phyloP scores from a whole-genome alignment of 2,888 invertebrate genomes.

The Saturnia japonica region DNA sequence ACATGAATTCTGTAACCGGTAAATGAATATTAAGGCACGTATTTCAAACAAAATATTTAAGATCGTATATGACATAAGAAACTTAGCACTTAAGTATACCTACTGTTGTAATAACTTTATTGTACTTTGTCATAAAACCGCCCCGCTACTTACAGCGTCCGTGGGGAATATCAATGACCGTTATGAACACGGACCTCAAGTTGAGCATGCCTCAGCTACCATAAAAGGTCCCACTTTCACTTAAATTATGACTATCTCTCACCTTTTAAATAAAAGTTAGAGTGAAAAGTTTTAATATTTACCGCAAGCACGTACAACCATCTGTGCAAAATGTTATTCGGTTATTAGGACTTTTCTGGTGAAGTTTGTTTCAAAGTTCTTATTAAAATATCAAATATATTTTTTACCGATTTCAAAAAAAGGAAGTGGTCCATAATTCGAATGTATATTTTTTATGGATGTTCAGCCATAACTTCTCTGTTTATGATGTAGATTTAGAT shows the following conservation, averaged over 20 bases:
- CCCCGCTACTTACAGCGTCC: slow-evolving; percentile 17
- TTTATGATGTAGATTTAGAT: too few relatives aligned
- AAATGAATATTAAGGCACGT: slow-evolving; percentile 26
- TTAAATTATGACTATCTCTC: slow-evolving; percentile 49
- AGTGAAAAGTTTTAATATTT: slow-evolving; percentile 29
- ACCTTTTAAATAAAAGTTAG: slow-evolving; percentile 38
- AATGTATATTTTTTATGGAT: too few relatives aligned
- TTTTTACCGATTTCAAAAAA: too few relatives aligned
- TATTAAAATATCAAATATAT: too few relatives aligned
- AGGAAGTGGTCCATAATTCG: too few relatives aligned
- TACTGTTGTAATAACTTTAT: background rate
- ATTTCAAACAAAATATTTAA: slow-evolving; percentile 21
- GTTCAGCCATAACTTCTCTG: too few relatives aligned
- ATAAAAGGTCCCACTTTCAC: slow-evolving; percentile 60
- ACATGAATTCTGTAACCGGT: slow-evolving; percentile 17
- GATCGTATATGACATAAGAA: background rate
- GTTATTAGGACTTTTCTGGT: background rate
- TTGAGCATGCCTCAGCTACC: slow-evolving; percentile 30
- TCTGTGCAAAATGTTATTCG: background rate
- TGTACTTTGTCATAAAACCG: background rate
- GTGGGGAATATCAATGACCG: slow-evolving; percentile 28
- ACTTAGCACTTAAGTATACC: background rate
- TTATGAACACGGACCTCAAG: slow-evolving; percentile 8
- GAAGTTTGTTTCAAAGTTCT: too few relatives aligned
- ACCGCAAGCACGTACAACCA: background rate